A percentile compares a stretch with the other conserved stretches of the same genome.
These are phyloP conservation scores for Drosophila trapezifrons DNA, from an alignment of 1,140 invertebrate species.

Conservation along the genomic window DNA sequence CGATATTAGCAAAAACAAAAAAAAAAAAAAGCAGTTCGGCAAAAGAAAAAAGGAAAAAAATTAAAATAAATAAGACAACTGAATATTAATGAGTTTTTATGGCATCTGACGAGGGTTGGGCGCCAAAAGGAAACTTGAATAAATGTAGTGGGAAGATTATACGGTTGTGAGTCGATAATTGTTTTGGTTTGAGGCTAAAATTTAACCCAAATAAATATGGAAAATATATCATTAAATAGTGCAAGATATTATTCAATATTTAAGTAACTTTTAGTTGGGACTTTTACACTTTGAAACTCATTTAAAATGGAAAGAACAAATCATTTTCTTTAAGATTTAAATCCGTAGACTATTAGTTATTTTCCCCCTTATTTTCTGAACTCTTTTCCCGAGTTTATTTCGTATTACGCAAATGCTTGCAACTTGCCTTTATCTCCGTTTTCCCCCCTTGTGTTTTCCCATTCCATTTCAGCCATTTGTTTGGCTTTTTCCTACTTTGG, in stretches of 20 bases:
- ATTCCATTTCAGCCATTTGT: conserved; percentile 34
- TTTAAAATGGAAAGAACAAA: background rate
- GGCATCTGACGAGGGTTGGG: background rate
- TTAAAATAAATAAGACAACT: conserved; percentile 36
- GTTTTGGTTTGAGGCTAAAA: background rate
- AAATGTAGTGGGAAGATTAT: conserved; percentile 26
- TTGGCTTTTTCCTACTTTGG: conserved; percentile 36
- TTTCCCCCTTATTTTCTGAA: background rate
- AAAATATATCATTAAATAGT: background rate
- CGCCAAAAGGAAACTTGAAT: conserved; percentile 8
- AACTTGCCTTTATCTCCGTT: conserved; percentile 18
- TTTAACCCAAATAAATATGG: background rate
- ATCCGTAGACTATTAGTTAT: background rate
- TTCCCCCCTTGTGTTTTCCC: conserved; percentile 1
- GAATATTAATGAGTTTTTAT: conserved; percentile 52
- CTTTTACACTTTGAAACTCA: too few species aligned
- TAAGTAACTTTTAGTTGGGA: too few species aligned
- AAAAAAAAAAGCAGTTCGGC: background rate
- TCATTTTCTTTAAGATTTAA: background rate
- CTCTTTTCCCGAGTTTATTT: conserved; percentile 15
- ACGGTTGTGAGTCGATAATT: conserved; percentile 4
- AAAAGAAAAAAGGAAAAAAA: conserved; percentile 30
- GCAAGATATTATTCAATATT: too few species aligned
- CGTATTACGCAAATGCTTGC: conserved; percentile 26
- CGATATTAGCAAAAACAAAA: conserved; percentile 44